Base-by-base conservation (phyloP, 2,888 invertebrate genomes). In the Zootermopsis nevadensis region DNA sequence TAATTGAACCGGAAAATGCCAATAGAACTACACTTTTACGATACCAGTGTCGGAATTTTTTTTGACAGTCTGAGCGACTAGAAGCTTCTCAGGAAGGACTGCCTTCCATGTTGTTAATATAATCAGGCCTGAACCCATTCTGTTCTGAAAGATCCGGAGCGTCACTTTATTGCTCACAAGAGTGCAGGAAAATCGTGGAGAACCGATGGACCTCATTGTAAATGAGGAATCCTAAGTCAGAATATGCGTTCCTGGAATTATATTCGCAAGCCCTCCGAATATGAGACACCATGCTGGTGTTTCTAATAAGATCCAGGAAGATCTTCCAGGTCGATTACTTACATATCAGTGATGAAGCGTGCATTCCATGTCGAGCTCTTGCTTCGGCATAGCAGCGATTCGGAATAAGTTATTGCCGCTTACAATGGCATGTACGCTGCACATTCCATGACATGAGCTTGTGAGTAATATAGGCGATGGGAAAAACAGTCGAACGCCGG, bases 361-460 rank as follows among this genome's bases (percentile, higher is more conserved):
- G 74, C 74, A 74, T 74, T 74, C 74, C 74, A 38, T 38, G 42
- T 74, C 74, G 74, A 74, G 38, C 38, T 22, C 74, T 74, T 19
- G n/a, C n/a, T 24, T 6, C 38, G 38, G 38, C 10, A n/a, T 67
- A 30, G 67, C 67, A 67, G 74, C 38, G 74, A 38, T 38, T 74
- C 74, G 24, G 74, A 74, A 74, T 42, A 74, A 74, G 38, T 74
- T 74, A 38, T 74, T 38, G 74, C 74, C 38, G 74, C 38, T 74
- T 74, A 74, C 74, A 38, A 8, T 38, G 74, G 74, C 74, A 74
- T 38, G 74, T 35, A 27, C 33, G 12, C 33, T 66, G 66, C 48
- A 48, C 48, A 48, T 48, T 48, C 48, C 48, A 15, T 10, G 48
- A 19, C 48, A 48, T 15, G 6, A n/a, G 66, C 12, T 15, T 27